Evolutionary conservation across 2,797 vertebrate genomes (phyloP).

Genomic region (Champsocephalus esox): DNA sequence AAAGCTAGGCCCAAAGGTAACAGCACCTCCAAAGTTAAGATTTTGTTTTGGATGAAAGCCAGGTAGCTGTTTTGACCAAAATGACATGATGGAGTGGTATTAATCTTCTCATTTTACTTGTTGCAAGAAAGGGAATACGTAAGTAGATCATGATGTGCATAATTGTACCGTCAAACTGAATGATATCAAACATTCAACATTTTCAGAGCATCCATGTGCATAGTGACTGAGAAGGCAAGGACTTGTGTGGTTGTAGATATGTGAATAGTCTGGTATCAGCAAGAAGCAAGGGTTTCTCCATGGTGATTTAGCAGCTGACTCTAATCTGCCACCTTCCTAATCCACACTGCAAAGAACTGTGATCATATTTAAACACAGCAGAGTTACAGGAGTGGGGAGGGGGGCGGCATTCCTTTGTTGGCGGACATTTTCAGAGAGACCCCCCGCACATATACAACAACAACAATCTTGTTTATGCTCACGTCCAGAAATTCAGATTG

Average conservation of each 20-base stretch:
- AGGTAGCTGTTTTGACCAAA: background rate
- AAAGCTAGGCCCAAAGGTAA: background rate
- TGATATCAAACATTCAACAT: constrained; percentile 33
- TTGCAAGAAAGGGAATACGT: background rate
- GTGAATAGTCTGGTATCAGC: constrained; percentile 65
- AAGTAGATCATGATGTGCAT: constrained; percentile 16
- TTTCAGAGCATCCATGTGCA: constrained; percentile 44
- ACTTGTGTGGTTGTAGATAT: constrained; percentile 48
- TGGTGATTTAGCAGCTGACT: constrained; percentile 72
- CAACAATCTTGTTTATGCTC: background rate
- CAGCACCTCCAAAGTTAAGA: background rate
- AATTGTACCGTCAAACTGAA: constrained; percentile 12
- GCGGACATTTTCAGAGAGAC: constrained; percentile 17
- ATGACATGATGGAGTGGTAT: background rate
- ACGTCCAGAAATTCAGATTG: background rate
- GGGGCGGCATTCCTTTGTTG: constrained; percentile 37
- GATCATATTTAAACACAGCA: constrained; percentile 67
- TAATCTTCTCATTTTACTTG: background rate
- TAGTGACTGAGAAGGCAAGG: constrained; percentile 47
- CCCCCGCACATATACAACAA: constrained; percentile 19
- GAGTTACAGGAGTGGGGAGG: constrained; percentile 43
- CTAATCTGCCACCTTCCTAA: constrained; percentile 78
- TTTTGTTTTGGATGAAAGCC: background rate
- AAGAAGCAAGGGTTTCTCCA: constrained; percentile 69
- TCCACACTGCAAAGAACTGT: constrained; percentile 69